A percentile compares a stretch with the other conserved stretches of the same genome.
Evolutionary conservation across 1,140 invertebrate genomes (phyloP).

Genomic region (Meteorus sp.): DNA sequence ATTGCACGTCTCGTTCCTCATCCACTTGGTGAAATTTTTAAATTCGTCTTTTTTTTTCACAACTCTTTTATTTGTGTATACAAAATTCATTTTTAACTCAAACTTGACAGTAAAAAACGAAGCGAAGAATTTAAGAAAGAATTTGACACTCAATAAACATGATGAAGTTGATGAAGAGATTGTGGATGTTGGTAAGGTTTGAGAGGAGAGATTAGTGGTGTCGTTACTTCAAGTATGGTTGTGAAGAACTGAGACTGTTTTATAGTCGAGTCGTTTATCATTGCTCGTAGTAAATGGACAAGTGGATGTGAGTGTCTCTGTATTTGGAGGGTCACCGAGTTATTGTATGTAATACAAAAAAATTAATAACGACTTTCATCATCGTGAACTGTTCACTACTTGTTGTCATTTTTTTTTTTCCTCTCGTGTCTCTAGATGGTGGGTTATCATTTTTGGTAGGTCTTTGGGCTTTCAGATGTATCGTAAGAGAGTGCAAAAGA

Average conservation of each 20-base stretch:
- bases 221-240: not conserved
- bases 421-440: too few species aligned
- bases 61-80: not conserved
- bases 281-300: not conserved
- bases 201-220: not conserved
- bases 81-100: not conserved
- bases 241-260: conserved; percentile 8
- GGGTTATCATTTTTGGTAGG: too few species aligned
- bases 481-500: not conserved
- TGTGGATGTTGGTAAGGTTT: too few species aligned
- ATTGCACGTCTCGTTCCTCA: conserved; percentile 33
- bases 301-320: not conserved
- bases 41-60: not conserved
- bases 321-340: not conserved
- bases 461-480: not conserved
- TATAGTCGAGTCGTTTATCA: conserved; percentile 7
- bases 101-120: conserved; percentile 1
- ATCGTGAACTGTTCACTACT: too few species aligned
- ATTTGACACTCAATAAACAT: not conserved
- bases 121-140: not conserved
- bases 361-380: too few species aligned
- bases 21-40: not conserved
- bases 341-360: not conserved
- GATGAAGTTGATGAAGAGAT: too few species aligned
- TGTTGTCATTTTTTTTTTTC: too few species aligned